Evolutionary conservation across 2,888 invertebrate species (phyloP).

Genomic region (Epistrophella euchroma): DNA sequence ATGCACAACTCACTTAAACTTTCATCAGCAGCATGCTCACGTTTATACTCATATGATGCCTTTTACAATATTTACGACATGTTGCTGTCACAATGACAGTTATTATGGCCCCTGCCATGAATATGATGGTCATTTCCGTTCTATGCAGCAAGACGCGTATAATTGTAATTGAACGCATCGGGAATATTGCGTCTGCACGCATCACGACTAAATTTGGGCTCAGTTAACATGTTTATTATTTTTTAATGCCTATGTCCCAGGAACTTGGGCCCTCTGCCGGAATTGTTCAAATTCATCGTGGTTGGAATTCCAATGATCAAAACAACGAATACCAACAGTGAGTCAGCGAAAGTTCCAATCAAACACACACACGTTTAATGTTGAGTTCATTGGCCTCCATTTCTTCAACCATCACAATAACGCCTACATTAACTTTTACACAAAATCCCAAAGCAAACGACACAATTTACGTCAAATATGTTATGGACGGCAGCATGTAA

Average conservation of each 20-base stretch:
- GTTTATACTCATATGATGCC: constrained; percentile 7
- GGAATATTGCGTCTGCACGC: background rate
- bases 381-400: constrained; percentile 51
- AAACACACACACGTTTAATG: constrained; percentile 11
- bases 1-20: constrained; percentile 16
- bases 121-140: constrained; percentile 68
- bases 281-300: constrained; percentile 30
- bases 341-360: constrained; percentile 32
- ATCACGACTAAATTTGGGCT: constrained; percentile 1
- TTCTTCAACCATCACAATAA: constrained; percentile 26
- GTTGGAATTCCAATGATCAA: constrained; percentile 48
- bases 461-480: constrained; percentile 36
- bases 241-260: constrained; percentile 20
- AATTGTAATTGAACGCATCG: constrained; percentile 20
- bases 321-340: background rate
- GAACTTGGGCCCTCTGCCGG: constrained; percentile 38
- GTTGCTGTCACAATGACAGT: constrained; percentile 38
- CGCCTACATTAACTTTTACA: constrained; percentile 44
- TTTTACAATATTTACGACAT: constrained; percentile 21
- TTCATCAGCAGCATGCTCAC: constrained; percentile 36
- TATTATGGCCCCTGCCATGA: background rate
- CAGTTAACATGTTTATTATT: constrained; percentile 36
- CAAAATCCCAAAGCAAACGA: constrained; percentile 39
- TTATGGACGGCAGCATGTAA: background rate
- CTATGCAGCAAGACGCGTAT: constrained; percentile 23